These are phyloP conservation scores for Pterocles gutturalis DNA, from an alignment of 2,113 vertebrate genomes.

Conservation along the genomic window DNA sequence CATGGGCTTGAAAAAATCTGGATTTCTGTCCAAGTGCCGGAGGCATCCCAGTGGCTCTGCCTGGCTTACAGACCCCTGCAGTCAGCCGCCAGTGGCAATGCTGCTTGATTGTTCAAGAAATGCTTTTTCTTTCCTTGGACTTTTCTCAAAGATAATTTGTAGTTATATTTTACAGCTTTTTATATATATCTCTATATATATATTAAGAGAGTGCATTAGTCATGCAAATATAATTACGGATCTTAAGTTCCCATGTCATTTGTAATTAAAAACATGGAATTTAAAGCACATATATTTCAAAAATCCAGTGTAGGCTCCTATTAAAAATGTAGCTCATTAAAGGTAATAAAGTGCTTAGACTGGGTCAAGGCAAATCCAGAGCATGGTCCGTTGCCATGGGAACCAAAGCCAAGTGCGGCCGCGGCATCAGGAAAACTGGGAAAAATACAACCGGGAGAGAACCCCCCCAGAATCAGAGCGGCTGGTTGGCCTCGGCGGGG, in stretches of 20 bases:
- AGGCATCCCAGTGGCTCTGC: background rate
- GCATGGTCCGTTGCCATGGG: background rate
- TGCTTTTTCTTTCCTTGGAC: background rate
- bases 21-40: background rate
- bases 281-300: background rate
- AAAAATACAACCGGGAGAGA: fast-evolving
- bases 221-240: background rate
- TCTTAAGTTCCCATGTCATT: background rate
- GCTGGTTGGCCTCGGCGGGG: no score
- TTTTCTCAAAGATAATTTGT: background rate
- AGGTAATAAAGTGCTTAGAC: background rate
- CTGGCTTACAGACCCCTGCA: background rate
- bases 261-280: slow-evolving; percentile 19
- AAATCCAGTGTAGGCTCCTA: background rate
- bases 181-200: background rate
- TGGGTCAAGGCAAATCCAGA: background rate
- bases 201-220: background rate
- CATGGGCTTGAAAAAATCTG: background rate
- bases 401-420: slow-evolving; percentile 1
- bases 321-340: background rate
- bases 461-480: fast-evolving
- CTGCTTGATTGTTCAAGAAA: background rate
- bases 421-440: background rate
- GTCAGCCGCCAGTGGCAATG: background rate
- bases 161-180: background rate